phyloP scores from a whole-genome alignment of 2,113 vertebrate genomes.

The Emydura subglobosa region DNA sequence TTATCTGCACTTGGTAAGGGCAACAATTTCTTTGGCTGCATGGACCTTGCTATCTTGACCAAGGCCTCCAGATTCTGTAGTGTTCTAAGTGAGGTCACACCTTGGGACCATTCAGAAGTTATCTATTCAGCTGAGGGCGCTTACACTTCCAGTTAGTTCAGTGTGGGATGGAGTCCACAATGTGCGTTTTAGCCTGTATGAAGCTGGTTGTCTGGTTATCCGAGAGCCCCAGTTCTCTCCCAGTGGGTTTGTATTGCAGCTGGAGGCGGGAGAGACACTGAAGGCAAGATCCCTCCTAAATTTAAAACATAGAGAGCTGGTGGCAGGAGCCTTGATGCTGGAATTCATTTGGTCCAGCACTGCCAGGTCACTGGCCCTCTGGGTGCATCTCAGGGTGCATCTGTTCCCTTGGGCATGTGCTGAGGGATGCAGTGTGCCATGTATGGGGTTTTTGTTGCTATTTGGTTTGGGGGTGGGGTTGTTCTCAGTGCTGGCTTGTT shows the following conservation, averaged over 20 bases:
- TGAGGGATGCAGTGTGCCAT: neutral
- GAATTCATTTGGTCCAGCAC: neutral
- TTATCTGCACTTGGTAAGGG: neutral
- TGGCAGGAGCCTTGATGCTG: neutral
- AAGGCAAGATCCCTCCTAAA: neutral
- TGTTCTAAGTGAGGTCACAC: too few species aligned
- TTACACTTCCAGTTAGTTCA: neutral
- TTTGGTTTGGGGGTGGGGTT: neutral
- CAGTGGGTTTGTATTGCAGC: neutral
- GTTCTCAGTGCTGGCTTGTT: neutral
- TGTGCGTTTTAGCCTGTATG: neutral
- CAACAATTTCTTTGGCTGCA: neutral
- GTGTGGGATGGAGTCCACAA: neutral
- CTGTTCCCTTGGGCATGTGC: neutral
- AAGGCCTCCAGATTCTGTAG: neutral
- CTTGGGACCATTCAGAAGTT: neutral
- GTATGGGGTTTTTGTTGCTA: neutral
- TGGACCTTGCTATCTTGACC: neutral
- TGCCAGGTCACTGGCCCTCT: neutral
- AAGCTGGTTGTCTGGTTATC: neutral
- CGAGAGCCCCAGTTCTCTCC: neutral
- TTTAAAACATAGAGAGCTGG: neutral
- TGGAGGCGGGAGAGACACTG: neutral
- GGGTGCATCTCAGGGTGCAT: accelerated
- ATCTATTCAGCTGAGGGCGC: neutral